phyloP scores from a whole-genome alignment of 2,888 invertebrate genomes.

The Plutella xylostella region DNA sequence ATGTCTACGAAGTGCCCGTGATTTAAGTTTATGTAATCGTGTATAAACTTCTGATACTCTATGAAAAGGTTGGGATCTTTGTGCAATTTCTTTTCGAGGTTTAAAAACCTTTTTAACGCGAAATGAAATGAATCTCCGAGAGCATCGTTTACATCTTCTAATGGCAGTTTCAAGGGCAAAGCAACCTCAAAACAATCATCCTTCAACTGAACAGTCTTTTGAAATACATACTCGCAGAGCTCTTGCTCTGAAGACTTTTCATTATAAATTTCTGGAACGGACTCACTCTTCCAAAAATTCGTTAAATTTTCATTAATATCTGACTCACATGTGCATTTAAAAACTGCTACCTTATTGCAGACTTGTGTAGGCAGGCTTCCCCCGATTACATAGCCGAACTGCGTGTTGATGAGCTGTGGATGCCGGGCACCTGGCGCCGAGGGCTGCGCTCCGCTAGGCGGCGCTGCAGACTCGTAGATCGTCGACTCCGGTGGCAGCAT shows the following conservation, averaged over 20 bases:
- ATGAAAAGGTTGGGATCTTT: too few species aligned
- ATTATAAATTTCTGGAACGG: background rate
- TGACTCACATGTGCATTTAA: background rate
- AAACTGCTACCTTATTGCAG: background rate
- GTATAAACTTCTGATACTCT: too few species aligned
- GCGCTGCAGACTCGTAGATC: too few species aligned
- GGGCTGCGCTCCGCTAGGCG: background rate
- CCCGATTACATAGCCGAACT: background rate
- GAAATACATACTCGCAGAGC: background rate
- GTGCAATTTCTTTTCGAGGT: constrained; percentile 7
- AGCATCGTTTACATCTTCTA: background rate
- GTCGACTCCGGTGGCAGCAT: background rate
- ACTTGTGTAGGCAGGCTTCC: background rate
- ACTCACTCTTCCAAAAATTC: background rate
- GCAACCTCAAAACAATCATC: background rate
- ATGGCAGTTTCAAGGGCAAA: background rate
- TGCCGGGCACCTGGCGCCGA: background rate
- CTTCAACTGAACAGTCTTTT: background rate
- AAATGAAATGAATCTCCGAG: background rate
- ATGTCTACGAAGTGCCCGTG: constrained; percentile 12
- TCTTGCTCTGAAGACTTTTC: background rate
- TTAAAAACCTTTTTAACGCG: background rate
- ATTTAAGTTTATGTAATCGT: constrained; percentile 9
- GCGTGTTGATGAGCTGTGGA: background rate
- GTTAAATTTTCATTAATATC: background rate